These are phyloP conservation scores for Podabrus alpinus DNA, from an alignment of 2,888 invertebrate genomes.

Conservation along the genomic window DNA sequence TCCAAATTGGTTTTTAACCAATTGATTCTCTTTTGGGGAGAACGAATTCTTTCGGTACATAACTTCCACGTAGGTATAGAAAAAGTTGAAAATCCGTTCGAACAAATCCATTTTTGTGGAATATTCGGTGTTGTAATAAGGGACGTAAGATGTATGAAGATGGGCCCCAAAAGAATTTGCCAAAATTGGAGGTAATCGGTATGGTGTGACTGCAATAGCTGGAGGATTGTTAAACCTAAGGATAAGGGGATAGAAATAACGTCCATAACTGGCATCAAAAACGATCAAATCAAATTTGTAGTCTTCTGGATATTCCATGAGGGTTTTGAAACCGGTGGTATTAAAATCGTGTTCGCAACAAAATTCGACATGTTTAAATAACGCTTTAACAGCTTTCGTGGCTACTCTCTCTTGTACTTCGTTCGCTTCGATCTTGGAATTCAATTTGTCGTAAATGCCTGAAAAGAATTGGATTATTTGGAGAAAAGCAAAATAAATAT, in stretches of 20 bases:
- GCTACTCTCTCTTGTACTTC: constrained; percentile 17
- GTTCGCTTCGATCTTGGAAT: constrained; percentile 16
- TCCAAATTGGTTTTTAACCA: constrained; percentile 39
- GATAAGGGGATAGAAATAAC: constrained; percentile 37
- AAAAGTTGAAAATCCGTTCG: constrained; percentile 38
- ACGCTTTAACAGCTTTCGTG: constrained; percentile 6
- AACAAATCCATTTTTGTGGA: constrained; percentile 38
- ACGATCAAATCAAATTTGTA: constrained; percentile 39
- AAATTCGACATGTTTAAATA: constrained; percentile 23
- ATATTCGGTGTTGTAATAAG: constrained; percentile 36
- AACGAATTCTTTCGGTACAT: constrained; percentile 33
- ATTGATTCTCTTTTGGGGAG: constrained; percentile 31
- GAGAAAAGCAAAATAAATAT: background rate
- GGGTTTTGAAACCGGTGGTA: constrained; percentile 28
- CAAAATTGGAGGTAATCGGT: constrained; percentile 33
- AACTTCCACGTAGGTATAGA: constrained; percentile 30
- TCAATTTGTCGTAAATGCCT: constrained; percentile 28
- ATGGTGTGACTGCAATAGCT: constrained; percentile 35
- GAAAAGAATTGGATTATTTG: background rate
- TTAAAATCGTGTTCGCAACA: constrained; percentile 30
- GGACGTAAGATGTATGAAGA: constrained; percentile 41
- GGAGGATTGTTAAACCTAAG: constrained; percentile 37
- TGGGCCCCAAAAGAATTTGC: constrained; percentile 35
- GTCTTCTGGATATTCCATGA: constrained; percentile 34
- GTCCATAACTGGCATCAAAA: constrained; percentile 36